phyloP scores from a whole-genome alignment of 2,797 vertebrate species.

The Champsocephalus esox region DNA sequence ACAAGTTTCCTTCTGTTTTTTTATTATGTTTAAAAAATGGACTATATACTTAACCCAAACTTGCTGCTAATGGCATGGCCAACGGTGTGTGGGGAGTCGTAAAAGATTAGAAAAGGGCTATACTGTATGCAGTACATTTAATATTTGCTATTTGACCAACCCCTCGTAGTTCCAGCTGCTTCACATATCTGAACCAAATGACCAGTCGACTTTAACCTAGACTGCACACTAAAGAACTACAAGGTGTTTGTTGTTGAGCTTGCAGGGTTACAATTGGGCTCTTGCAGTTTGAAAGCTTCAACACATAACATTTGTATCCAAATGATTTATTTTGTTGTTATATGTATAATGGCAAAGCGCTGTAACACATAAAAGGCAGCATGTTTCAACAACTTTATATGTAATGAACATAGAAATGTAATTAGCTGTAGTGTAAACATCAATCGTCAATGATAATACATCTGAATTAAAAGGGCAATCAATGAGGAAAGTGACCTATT shows the following conservation, averaged over 20 bases:
- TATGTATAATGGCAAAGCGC: background rate
- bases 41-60: no score
- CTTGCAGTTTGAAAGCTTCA: background rate
- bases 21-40: background rate
- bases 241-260: background rate
- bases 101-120: no score
- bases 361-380: background rate
- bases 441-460: background rate
- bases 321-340: background rate
- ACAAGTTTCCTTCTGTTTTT: background rate
- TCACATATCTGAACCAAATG: background rate
- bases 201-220: background rate
- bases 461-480: background rate
- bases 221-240: background rate
- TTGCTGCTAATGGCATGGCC: no score
- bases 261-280: background rate
- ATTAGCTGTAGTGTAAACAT: background rate
- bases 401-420: no score
- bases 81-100: no score
- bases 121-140: no score
- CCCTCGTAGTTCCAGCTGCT: background rate
- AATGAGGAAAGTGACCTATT: background rate
- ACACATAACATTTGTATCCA: background rate
- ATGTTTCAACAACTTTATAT: background rate
- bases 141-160: no score